Percentiles rank a stretch among this genome's conserved stretches.
phyloP scores from a whole-genome alignment of 2,113 vertebrate genomes.

The Toxotes jaculatrix region DNA sequence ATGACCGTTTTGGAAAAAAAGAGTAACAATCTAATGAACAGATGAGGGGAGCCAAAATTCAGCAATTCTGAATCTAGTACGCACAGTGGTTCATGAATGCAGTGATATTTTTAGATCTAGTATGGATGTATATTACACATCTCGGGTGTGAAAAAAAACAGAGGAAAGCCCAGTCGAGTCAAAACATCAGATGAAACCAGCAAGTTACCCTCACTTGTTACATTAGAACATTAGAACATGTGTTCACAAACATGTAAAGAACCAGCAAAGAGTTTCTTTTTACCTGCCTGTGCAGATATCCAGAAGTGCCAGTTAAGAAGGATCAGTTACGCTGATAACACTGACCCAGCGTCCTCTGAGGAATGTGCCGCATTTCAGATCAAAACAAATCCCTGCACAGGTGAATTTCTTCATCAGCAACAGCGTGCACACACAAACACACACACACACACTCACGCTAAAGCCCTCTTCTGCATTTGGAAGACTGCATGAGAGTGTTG shows the following conservation, averaged over 20 bases:
- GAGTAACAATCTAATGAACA: background rate
- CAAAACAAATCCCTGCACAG: slow-evolving; percentile 60
- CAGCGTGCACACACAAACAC: slow-evolving; percentile 9
- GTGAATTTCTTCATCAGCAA: slow-evolving; percentile 59
- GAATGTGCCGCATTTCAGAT: slow-evolving; percentile 36
- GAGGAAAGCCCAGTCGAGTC: background rate
- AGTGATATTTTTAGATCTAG: slow-evolving; percentile 52
- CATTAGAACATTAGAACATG: slow-evolving; percentile 32
- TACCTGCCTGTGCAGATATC: slow-evolving; percentile 74
- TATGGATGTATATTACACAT: slow-evolving; percentile 23
- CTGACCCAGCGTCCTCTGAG: slow-evolving; percentile 58
- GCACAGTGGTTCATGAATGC: slow-evolving; percentile 3
- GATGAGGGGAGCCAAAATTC: slow-evolving; percentile 4
- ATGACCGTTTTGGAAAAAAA: background rate
- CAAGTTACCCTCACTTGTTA: slow-evolving; percentile 63
- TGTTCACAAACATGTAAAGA: slow-evolving; percentile 26
- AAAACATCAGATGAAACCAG: slow-evolving; percentile 25
- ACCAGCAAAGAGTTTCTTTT: slow-evolving; percentile 39
- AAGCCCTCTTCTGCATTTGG: slow-evolving; percentile 69
- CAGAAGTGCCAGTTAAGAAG: slow-evolving; percentile 63
- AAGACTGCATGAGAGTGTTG: slow-evolving; percentile 68
- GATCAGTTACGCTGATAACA: slow-evolving; percentile 63
- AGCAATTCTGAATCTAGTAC: background rate
- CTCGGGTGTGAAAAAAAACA: slow-evolving; percentile 1
- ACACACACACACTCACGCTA: slow-evolving; percentile 8